Evolutionary conservation across 1,140 invertebrate species (phyloP).

Genomic region (Solen grandis): DNA sequence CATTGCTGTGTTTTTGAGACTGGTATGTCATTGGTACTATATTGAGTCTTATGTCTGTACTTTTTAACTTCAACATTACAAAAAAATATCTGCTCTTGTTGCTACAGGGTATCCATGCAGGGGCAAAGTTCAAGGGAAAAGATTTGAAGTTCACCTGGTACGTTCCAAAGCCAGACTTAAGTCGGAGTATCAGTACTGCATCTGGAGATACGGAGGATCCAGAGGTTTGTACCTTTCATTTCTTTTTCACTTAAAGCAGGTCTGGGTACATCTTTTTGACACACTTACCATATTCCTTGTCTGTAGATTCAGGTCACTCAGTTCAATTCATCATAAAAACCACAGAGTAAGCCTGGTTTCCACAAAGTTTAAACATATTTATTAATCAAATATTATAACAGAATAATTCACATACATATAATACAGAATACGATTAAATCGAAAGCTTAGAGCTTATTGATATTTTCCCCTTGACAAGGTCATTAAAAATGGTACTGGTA

Average conservation of each 20-base stretch:
- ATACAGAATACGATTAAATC: too few relatives aligned
- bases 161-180: constrained; percentile 69
- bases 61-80: too few relatives aligned
- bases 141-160: constrained; percentile 80
- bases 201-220: constrained; percentile 61
- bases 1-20: too few relatives aligned
- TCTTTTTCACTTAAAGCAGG: neutral
- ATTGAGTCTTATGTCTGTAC: too few relatives aligned
- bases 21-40: too few relatives aligned
- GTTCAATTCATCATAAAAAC: neutral
- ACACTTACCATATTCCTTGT: neutral
- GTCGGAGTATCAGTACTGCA: constrained; percentile 57
- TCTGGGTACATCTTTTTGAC: neutral
- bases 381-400: too few relatives aligned
- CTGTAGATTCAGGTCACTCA: neutral
- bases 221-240: constrained; percentile 52
- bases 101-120: constrained; percentile 78
- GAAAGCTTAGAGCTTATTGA: too few relatives aligned
- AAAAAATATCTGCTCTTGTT: too few relatives aligned
- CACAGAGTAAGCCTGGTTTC: neutral
- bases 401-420: too few relatives aligned
- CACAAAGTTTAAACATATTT: too few relatives aligned
- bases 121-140: constrained; percentile 80
- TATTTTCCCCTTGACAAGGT: too few relatives aligned
- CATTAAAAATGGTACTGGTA: too few relatives aligned